These are phyloP conservation scores for Piezodorus guildinii DNA, from an alignment of 1,140 invertebrate genomes.

Conservation along the genomic window DNA sequence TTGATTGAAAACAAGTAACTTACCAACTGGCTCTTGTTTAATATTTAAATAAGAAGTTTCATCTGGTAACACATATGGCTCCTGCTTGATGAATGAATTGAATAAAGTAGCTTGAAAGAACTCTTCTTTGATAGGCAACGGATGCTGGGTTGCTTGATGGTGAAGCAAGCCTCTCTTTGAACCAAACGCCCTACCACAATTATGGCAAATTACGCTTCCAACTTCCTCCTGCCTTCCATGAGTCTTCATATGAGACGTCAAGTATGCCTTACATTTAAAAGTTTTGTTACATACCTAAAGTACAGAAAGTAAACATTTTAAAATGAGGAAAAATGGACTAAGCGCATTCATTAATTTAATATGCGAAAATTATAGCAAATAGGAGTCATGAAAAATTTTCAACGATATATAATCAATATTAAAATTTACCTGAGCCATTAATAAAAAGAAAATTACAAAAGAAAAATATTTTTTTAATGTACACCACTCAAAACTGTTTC, in stretches of 20 bases:
- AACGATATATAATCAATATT: no score
- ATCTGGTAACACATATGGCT: neutral
- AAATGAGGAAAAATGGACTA: neutral
- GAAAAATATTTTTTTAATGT: no score
- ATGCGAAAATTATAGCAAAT: no score
- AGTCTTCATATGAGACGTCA: conserved; percentile 20
- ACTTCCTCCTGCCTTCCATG: conserved; percentile 11
- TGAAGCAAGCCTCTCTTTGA: conserved; percentile 4
- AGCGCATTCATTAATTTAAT: no score
- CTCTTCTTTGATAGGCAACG: neutral
- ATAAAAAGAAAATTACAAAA: no score
- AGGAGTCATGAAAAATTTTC: no score
- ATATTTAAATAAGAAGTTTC: neutral
- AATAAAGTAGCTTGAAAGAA: neutral
- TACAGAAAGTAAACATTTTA: neutral
- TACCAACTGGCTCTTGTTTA: conserved; percentile 9
- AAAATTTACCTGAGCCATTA: no score
- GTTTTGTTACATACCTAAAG: conserved; percentile 22
- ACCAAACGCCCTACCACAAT: conserved; percentile 7
- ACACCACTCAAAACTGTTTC: no score
- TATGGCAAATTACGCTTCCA: neutral
- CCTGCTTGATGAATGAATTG: conserved; percentile 5
- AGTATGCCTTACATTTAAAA: conserved; percentile 24
- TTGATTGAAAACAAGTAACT: neutral
- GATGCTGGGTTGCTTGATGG: conserved; percentile 8